These are phyloP conservation scores for Strix aluco DNA, from an alignment of 2,113 vertebrate species.

Conservation along the genomic window DNA sequence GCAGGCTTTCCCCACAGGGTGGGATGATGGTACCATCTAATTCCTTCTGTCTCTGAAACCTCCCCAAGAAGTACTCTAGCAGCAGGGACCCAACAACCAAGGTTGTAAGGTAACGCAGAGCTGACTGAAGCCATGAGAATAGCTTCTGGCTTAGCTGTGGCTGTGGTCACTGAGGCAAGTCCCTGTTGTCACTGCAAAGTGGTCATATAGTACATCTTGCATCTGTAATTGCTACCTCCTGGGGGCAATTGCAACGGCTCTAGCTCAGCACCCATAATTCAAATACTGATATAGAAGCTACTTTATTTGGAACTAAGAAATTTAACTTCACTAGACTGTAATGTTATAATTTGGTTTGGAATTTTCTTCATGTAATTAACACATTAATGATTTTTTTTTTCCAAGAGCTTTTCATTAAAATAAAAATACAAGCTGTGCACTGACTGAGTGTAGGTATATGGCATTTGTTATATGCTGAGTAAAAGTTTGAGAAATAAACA, in stretches of 20 bases:
- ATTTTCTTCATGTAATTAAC: background rate
- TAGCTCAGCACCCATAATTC: background rate
- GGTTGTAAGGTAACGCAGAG: background rate
- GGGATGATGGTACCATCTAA: fast-evolving
- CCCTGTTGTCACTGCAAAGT: background rate
- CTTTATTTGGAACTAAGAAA: background rate
- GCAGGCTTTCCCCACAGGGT: background rate
- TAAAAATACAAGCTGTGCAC: background rate
- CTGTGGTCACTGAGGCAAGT: background rate
- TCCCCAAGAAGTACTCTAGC: background rate
- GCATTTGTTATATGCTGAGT: background rate
- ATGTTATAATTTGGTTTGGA: background rate
- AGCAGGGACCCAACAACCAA: background rate
- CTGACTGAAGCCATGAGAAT: background rate
- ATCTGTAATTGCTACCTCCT: background rate
- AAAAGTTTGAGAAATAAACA: background rate
- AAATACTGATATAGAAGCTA: background rate
- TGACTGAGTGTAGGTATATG: background rate
- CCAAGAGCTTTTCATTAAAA: background rate
- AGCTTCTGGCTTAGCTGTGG: background rate
- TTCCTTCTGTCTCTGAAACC: background rate
- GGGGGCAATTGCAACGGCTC: background rate
- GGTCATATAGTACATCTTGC: background rate
- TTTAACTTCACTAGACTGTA: background rate
- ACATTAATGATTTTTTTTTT: background rate